A percentile compares a stretch with the other conserved stretches of the same genome.
Conservation (phyloP, 2,113 vertebrate species). For the Myotis lucifugus region DNA sequence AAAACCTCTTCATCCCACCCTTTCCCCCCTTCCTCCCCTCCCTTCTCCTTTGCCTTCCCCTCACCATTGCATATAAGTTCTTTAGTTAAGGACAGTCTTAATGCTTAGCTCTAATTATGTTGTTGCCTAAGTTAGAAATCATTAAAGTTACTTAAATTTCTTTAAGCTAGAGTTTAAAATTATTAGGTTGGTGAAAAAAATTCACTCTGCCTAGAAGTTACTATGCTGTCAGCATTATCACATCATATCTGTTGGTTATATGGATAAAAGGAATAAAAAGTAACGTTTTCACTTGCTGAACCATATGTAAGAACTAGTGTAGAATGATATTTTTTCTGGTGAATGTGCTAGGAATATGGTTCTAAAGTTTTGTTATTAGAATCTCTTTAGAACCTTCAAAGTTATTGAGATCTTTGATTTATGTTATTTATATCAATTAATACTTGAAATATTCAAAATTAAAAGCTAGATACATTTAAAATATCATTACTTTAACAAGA, state of each 20-base stretch:
- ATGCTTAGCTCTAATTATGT: neutral
- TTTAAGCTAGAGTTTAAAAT: too few relatives aligned
- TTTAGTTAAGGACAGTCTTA: neutral
- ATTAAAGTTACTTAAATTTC: too few relatives aligned
- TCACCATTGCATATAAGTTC: too few relatives aligned
- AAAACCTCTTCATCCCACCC: too few relatives aligned
- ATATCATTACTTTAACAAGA: neutral
- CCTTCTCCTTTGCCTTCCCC: too few relatives aligned
- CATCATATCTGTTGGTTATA: neutral
- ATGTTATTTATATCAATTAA: neutral
- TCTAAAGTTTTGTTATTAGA: neutral
- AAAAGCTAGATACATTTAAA: neutral
- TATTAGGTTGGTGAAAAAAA: slow-evolving; percentile 13
- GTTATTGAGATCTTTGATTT: neutral
- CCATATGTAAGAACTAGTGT: neutral
- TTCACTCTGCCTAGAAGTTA: neutral
- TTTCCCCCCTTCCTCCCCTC: too few relatives aligned
- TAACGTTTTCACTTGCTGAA: neutral
- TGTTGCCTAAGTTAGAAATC: too few relatives aligned
- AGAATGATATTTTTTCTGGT: neutral
- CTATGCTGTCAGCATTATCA: neutral
- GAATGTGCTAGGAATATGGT: neutral
- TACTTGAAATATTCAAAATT: neutral
- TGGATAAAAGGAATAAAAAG: slow-evolving; percentile 4
- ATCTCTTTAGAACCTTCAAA: neutral